Evolutionary conservation across 2,888 invertebrate species (phyloP).

Genomic region (Philereme transversata): DNA sequence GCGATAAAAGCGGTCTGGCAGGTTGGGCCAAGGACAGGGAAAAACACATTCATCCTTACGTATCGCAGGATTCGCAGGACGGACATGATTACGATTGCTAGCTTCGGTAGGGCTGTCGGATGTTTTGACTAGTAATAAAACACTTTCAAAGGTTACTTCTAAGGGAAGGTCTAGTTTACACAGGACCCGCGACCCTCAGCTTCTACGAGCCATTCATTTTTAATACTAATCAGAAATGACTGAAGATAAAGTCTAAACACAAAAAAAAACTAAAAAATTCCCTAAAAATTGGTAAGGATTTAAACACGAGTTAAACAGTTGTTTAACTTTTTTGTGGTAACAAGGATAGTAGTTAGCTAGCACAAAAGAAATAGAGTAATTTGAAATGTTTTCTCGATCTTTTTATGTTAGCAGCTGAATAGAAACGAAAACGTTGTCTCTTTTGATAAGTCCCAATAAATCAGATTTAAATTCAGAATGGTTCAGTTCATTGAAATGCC

Average conservation of each 20-base stretch:
- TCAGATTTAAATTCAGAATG: slow-evolving; percentile 34
- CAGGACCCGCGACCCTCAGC: too few relatives aligned
- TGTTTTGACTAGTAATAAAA: slow-evolving; percentile 7
- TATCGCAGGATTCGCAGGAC: slow-evolving; percentile 31
- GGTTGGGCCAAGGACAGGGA: slow-evolving; percentile 56
- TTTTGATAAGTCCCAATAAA: slow-evolving; percentile 23
- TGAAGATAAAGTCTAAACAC: too few relatives aligned
- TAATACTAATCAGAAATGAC: too few relatives aligned
- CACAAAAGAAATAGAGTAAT: too few relatives aligned
- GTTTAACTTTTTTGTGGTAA: too few relatives aligned
- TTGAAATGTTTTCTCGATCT: too few relatives aligned
- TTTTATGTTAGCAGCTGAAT: too few relatives aligned
- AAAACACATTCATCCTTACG: slow-evolving; percentile 46
- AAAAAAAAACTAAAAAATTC: too few relatives aligned
- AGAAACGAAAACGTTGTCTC: slow-evolving; percentile 23
- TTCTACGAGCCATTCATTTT: slow-evolving; percentile 4
- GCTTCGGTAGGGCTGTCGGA: slow-evolving; percentile 17
- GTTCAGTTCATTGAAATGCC: slow-evolving; percentile 42
- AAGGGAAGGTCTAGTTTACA: neutral
- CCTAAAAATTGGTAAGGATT: too few relatives aligned
- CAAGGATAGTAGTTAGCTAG: too few relatives aligned
- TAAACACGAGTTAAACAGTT: too few relatives aligned
- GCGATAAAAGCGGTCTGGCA: slow-evolving; percentile 71
- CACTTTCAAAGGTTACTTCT: slow-evolving; percentile 3
- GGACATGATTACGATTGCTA: slow-evolving; percentile 24